Evolutionary conservation across 2,888 invertebrate genomes (phyloP), one percentile per base, ranked within the genome.

Genomic region (Leucophenga maculata): DNA sequence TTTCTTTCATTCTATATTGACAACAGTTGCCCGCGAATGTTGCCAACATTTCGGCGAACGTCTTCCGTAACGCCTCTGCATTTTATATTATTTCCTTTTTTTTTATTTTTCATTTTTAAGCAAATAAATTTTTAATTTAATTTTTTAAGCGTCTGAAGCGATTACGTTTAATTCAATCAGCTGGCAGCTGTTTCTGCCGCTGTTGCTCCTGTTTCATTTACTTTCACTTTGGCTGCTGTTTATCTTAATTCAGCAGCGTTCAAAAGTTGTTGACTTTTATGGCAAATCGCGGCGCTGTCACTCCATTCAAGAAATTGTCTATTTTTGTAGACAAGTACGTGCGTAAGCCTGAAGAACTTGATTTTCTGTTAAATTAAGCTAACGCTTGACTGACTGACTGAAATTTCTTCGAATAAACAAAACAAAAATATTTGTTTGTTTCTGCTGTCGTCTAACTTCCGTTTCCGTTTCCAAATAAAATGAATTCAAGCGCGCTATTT

Each of bases 121-220:
- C 79, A 79, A 80, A 80, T 80, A 82, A 72, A 80, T 79, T 80
- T 80, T 80, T 80, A 80, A 80, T 82, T 80, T 79, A 77, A 80
- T 80, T 80, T 82, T 32, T 80, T 78, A 79, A 75, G 81, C 77
- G 76, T 76, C 78, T 73, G 77, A 73, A 76, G 74, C 83, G 78
- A 79, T 80, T 81, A 77, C 78, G 79, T 74, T 78, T 80, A 79
- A 82, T 81, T 80, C 81, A 79, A 80, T 82, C 77, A 79, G 54
- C 64, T 39, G 44, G n/a, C 44, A 18, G 39, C 55, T 22, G 55
- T n/a, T 31, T 3, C n/a, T 31, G 59, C 32, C 3, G 54, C 39
- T 32, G 1, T 16, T 32, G 59, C 16, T n/a, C 6, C 9, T 16
- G 32, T 39, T 1, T 6, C 57, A 1, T 57, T 4, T 18, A 8